Conservation (phyloP, 1,140 invertebrate species). For the Aphaenogaster ashmeadi region DNA sequence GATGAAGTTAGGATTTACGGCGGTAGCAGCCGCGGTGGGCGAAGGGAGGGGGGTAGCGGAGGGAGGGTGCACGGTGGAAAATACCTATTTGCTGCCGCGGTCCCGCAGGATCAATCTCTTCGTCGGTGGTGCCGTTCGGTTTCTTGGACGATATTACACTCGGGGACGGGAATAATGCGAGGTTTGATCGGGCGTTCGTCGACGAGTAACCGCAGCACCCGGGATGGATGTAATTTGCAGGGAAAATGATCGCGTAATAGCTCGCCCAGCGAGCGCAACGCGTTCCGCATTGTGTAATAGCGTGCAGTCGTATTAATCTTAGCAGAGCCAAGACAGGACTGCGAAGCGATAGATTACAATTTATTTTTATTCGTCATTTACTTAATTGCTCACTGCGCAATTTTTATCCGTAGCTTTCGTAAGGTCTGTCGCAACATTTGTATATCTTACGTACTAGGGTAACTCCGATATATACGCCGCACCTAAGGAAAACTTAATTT, state of each 20-base stretch:
- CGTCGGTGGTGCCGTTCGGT: conserved; percentile 64
- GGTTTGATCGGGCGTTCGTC: conserved; percentile 63
- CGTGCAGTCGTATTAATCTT: conserved; percentile 52
- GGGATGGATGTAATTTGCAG: conserved; percentile 71
- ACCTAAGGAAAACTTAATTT: too few species aligned
- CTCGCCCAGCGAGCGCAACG: conserved; percentile 57
- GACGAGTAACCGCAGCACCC: conserved; percentile 60
- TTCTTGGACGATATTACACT: conserved; percentile 60
- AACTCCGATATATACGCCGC: too few species aligned
- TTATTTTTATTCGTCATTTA: neutral
- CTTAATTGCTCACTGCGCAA: neutral
- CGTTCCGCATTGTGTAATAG: conserved; percentile 51
- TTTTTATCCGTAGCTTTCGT: neutral
- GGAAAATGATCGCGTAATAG: conserved; percentile 73
- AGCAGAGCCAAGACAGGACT: neutral
- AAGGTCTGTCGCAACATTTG: neutral
- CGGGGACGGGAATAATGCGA: conserved; percentile 65
- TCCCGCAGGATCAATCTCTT: conserved; percentile 73
- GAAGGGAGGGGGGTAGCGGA: neutral
- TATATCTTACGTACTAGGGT: neutral
- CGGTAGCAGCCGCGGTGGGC: neutral
- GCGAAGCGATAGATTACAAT: neutral
- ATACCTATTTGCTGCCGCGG: conserved; percentile 54
- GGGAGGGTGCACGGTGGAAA: conserved; percentile 27
- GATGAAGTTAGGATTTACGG: conserved; percentile 43